Percentiles rank a stretch among this genome's conserved stretches.
These are phyloP conservation scores for Tapirus terrestris DNA, from an alignment of 2,113 vertebrate genomes.

Conservation along the genomic window DNA sequence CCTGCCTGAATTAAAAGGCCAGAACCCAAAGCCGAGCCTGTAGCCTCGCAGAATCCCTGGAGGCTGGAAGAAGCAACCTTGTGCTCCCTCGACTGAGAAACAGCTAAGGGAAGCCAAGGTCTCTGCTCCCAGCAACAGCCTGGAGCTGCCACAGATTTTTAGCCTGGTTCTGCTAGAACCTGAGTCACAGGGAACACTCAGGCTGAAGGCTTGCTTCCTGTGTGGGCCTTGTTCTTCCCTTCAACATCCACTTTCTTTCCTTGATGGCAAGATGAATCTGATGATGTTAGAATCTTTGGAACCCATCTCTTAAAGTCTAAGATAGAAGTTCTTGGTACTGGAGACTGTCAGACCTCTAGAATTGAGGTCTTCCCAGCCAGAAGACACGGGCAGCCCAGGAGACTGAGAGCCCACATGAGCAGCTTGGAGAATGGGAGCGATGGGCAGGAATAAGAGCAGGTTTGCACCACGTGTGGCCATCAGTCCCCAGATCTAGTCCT, in stretches of 20 bases:
- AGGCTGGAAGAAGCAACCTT: not conserved
- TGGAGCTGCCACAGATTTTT: not conserved
- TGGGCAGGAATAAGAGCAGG: not conserved
- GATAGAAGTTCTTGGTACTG: not conserved
- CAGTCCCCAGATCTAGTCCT: no score
- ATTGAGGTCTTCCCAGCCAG: not conserved
- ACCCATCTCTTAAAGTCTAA: not conserved
- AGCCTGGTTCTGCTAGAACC: not conserved
- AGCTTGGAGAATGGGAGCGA: not conserved
- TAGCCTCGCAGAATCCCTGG: not conserved
- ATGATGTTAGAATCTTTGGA: not conserved
- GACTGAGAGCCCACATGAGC: not conserved
- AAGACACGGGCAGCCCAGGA: not conserved
- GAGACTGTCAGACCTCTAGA: not conserved
- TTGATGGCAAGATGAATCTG: not conserved
- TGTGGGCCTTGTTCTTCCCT: not conserved
- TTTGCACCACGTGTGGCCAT: not conserved
- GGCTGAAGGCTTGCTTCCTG: not conserved
- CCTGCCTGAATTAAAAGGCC: not conserved
- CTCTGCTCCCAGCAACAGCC: not conserved
- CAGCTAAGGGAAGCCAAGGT: not conserved
- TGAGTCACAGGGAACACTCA: not conserved
- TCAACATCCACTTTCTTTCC: not conserved
- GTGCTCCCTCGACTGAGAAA: not conserved
- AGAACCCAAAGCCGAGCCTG: not conserved